Conservation (phyloP, 2,113 vertebrate genomes). For the Scomber colias region DNA sequence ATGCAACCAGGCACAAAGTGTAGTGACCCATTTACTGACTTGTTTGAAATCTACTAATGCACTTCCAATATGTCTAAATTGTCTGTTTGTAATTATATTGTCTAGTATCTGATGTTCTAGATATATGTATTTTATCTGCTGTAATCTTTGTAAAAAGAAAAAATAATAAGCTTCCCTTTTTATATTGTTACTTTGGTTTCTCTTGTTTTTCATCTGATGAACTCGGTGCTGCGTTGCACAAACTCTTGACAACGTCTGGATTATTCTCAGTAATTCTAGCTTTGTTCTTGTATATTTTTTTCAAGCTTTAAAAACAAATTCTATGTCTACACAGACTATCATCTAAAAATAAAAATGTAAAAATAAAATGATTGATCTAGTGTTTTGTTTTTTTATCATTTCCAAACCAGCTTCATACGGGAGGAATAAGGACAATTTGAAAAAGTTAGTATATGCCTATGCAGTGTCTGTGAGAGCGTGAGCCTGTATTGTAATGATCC, state of each 20-base stretch:
- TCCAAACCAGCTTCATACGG: not conserved
- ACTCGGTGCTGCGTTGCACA: slow-evolving; percentile 25
- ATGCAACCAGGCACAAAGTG: slow-evolving; percentile 11
- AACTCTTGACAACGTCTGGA: slow-evolving; percentile 29
- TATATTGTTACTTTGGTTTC: slow-evolving; percentile 65
- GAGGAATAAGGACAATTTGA: not conserved
- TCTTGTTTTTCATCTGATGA: slow-evolving; percentile 54
- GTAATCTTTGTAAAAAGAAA: slow-evolving; percentile 78
- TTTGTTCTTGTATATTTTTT: slow-evolving; percentile 67
- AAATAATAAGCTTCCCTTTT: slow-evolving; percentile 62
- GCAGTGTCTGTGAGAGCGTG: not conserved
- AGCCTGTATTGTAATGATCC: slow-evolving; percentile 1
- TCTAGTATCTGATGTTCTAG: slow-evolving; percentile 39
- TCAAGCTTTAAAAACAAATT: slow-evolving; percentile 31
- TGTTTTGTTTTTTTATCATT: not conserved
- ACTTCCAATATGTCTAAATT: slow-evolving; percentile 48
- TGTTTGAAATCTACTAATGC: slow-evolving; percentile 54
- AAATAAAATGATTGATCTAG: not conserved
- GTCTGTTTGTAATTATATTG: slow-evolving; percentile 58
- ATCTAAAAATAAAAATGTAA: slow-evolving; percentile 61
- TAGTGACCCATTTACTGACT: slow-evolving; percentile 9
- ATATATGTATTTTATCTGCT: slow-evolving; percentile 65
- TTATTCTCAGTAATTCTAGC: slow-evolving; percentile 27
- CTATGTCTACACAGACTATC: slow-evolving; percentile 36
- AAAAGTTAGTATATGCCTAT: not conserved